Base-by-base conservation (phyloP, 2,797 vertebrate genomes). In the Petrocephalus sullivani region DNA sequence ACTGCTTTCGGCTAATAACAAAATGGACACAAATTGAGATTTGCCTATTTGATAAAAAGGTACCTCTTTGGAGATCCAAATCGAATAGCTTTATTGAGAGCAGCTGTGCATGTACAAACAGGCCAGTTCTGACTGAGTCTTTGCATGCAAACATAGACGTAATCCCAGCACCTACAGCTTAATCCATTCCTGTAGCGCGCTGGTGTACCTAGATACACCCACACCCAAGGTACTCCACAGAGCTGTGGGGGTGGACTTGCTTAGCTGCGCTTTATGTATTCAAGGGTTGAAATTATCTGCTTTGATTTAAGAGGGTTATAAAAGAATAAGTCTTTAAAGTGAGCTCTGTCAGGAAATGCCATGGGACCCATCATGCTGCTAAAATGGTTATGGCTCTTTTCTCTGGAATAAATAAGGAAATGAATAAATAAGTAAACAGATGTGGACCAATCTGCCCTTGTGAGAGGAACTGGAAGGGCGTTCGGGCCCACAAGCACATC, bases 121-220 rank as follows among this genome's bases (percentile, higher is more conserved):
- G 49, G 4, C 82, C 23, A 33, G 49, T 56, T 23, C 51, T 23
- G 49, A 84, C 82, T 2, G 82, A 84, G 49, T 21, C 37, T 81
- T 54, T 85, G 83, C 83, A 85, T 6, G 23, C 53, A 85, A 85
- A 85, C 83, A 56, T 53, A 56, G 53, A 75, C 56, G 21, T 88
- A 83, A 88, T 88, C 81, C 87, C 87, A 83, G 78, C 87, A 88
- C 87, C 81, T 60, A 88, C 37, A 41, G 87, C 46, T 61, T 84
- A 88, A 64, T 71, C 61, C 86, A 67, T 51, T 23, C 46, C 9
- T 67, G 19, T 49, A 61, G 78, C 21, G 10, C 37, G 56, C 33
- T 83, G 54, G n/a, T 28, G 19, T 19, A 49, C 57, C 87, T 83
- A 58, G 81, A 64, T 83, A 88, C 37, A 84, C 87, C 87, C 56